These are phyloP conservation scores for Diadema setosum DNA, from an alignment of 35 echinoderm and acorn worm species.

Conservation along the genomic window DNA sequence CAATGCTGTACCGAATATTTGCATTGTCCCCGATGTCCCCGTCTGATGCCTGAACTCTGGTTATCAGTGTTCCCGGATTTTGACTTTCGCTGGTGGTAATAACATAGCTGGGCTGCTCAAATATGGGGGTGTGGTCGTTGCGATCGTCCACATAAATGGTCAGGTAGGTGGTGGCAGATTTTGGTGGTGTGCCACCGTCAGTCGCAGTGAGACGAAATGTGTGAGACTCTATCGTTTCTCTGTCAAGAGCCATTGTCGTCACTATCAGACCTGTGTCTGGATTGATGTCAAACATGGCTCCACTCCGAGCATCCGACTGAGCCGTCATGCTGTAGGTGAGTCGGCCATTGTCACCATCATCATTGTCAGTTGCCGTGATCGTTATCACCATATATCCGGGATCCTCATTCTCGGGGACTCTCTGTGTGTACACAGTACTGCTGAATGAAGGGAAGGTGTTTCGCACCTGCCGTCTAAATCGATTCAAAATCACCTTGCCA, in stretches of 20 bases:
- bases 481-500: background rate
- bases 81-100: slow-evolving; percentile 58
- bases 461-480: background rate
- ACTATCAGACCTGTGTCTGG: slow-evolving; percentile 65
- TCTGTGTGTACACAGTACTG: slow-evolving; percentile 9
- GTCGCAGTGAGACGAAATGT: slow-evolving; percentile 64
- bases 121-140: slow-evolving; percentile 86
- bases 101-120: slow-evolving; percentile 83
- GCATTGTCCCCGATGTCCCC: slow-evolving; percentile 68
- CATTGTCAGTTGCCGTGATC: slow-evolving; percentile 70
- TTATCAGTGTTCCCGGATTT: slow-evolving; percentile 34
- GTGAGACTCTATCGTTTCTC: slow-evolving; percentile 72
- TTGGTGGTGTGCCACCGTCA: slow-evolving; percentile 64
- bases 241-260: slow-evolving; percentile 63
- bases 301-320: slow-evolving; percentile 84
- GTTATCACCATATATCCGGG: slow-evolving; percentile 78
- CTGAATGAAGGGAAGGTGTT: slow-evolving; percentile 68
- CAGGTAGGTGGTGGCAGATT: slow-evolving; percentile 30
- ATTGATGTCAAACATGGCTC: slow-evolving; percentile 81
- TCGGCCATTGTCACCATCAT: slow-evolving; percentile 55
- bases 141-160: slow-evolving; percentile 67
- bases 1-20: slow-evolving; percentile 75
- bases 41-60: slow-evolving; percentile 74
- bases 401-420: slow-evolving; percentile 80
- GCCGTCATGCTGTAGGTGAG: slow-evolving; percentile 75